A percentile compares a stretch with the other conserved stretches of the same genome.
Conservation (phyloP, 2,113 vertebrate species). For the Pomatostomus ruficeps region DNA sequence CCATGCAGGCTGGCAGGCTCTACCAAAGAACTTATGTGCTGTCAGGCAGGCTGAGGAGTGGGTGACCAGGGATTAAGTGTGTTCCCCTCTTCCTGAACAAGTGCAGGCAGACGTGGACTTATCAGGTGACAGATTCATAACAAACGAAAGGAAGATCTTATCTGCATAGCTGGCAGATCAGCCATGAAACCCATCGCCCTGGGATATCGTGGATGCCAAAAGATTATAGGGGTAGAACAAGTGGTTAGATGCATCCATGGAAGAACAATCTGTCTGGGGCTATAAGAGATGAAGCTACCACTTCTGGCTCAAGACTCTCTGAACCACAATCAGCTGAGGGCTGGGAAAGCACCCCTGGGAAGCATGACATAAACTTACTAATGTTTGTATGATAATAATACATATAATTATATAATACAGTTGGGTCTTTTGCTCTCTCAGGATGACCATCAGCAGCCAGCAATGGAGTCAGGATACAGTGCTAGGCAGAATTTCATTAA, state of each 20-base stretch:
- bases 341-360: neutral
- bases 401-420: neutral
- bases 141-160: neutral
- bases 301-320: neutral
- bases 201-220: neutral
- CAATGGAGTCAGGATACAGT: neutral
- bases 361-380: neutral
- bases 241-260: neutral
- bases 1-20: neutral
- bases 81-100: neutral
- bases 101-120: neutral
- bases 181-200: neutral
- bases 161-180: constrained; percentile 15
- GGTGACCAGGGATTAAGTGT: neutral
- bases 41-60: neutral
- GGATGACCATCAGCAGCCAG: neutral
- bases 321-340: neutral
- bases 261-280: neutral
- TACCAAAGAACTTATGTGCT: neutral
- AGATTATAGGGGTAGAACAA: neutral
- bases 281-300: neutral
- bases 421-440: neutral
- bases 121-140: neutral
- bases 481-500: neutral
- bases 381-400: neutral